Percentiles rank a stretch among this genome's conserved stretches.
Evolutionary conservation across 2,888 invertebrate genomes (phyloP).

Genomic region (Lepas anatifera): DNA sequence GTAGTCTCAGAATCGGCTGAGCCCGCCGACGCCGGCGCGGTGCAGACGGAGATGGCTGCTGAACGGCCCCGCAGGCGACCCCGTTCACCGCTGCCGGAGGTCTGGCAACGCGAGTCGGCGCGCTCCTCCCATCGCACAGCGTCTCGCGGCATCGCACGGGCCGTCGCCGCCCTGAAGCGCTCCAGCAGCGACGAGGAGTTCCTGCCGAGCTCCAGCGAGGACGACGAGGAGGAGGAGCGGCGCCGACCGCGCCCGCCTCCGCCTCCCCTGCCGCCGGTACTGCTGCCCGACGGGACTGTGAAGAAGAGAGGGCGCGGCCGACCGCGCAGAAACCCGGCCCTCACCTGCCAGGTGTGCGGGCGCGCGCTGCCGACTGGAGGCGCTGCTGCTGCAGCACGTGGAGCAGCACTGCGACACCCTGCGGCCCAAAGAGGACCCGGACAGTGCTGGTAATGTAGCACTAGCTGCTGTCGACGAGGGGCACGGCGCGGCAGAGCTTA

Average conservation of each 20-base stretch:
- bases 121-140: background rate
- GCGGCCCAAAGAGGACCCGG: background rate
- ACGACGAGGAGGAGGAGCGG: background rate
- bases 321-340: background rate
- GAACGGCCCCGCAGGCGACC: background rate
- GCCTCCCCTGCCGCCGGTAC: background rate
- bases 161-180: background rate
- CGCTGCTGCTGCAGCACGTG: background rate
- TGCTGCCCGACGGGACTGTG: no score
- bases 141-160: background rate
- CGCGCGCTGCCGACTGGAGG: background rate
- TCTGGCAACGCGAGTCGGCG: background rate
- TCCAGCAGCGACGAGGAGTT: background rate
- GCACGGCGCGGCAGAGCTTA: background rate
- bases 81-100: no score
- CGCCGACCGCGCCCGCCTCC: background rate
- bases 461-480: background rate
- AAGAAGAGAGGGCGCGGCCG: background rate
- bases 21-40: background rate
- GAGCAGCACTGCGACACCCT: background rate
- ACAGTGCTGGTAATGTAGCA: no score
- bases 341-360: background rate
- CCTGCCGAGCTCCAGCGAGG: background rate
- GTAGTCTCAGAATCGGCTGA: no score
- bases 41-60: background rate